These are phyloP conservation scores for Pelodiscus sinensis DNA, from an alignment of 2,113 vertebrate genomes.

Conservation along the genomic window DNA sequence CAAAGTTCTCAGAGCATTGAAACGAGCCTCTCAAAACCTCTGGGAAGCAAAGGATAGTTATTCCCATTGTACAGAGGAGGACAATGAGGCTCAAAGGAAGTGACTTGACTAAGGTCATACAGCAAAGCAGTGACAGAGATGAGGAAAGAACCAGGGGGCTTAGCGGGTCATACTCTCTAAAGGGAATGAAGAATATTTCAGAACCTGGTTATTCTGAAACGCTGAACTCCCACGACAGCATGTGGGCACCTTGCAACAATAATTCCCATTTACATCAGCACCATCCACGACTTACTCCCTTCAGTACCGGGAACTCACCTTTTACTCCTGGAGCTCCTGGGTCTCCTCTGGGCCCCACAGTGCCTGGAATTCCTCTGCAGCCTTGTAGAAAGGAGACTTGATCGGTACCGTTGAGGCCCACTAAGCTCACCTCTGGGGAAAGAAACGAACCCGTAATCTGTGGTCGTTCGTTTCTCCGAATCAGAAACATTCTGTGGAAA, in stretches of 20 bases:
- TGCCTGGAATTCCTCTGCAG: constrained; percentile 50
- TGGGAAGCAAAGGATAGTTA: neutral
- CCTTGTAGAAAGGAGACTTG: constrained; percentile 27
- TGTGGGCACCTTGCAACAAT: neutral
- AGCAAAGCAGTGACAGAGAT: neutral
- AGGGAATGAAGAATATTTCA: neutral
- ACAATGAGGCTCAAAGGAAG: neutral
- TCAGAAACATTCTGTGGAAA: constrained; percentile 1
- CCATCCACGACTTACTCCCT: neutral
- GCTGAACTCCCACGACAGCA: neutral
- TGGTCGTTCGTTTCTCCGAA: constrained; percentile 3
- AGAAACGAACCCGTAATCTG: neutral
- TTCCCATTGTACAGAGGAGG: too few species aligned
- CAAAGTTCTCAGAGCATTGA: neutral
- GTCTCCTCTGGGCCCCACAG: constrained; percentile 45
- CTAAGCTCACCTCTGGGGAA: constrained; percentile 45
- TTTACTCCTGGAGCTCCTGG: constrained; percentile 45
- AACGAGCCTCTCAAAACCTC: neutral
- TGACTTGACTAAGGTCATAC: neutral
- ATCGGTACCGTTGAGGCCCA: constrained; percentile 39
- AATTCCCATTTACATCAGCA: neutral
- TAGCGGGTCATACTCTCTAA: neutral
- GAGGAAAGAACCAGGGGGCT: neutral
- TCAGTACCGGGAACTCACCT: neutral
- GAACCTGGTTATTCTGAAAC: neutral